These are phyloP conservation scores for Luscinia megarhynchos DNA, from an alignment of 2,797 vertebrate species.

Conservation along the genomic window DNA sequence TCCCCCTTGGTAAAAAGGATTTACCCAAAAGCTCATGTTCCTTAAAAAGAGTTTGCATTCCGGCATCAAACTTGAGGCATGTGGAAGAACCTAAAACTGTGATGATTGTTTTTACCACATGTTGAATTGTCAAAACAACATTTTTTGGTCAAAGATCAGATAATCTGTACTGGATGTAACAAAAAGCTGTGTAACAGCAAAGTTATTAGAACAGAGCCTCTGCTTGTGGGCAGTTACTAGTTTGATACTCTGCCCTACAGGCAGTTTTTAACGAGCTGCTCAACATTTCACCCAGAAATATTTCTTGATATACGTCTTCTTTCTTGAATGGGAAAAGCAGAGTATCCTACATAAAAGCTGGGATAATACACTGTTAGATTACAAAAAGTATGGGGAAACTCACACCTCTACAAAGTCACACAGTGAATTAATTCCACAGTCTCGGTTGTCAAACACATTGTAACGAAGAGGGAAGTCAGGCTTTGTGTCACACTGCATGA, in stretches of 20 bases:
- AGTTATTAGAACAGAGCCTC: background rate
- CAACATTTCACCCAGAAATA: background rate
- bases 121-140: background rate
- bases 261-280: background rate
- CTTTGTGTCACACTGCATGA: background rate
- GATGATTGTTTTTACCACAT: slow-evolving; percentile 7
- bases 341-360: background rate
- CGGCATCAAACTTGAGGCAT: background rate
- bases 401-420: background rate
- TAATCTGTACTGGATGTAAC: background rate
- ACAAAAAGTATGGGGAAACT: background rate
- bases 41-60: background rate
- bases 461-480: background rate
- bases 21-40: background rate
- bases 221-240: background rate
- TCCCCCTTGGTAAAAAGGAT: background rate
- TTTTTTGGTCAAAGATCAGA: slow-evolving; percentile 22
- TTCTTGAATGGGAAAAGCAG: background rate
- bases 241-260: background rate
- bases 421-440: background rate
- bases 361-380: background rate
- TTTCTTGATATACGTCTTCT: background rate
- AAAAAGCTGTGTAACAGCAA: background rate
- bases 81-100: background rate
- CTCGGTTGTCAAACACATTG: rapidly evolving